Conservation (phyloP, 1,140 invertebrate species). For the Cotesia glomerata region DNA sequence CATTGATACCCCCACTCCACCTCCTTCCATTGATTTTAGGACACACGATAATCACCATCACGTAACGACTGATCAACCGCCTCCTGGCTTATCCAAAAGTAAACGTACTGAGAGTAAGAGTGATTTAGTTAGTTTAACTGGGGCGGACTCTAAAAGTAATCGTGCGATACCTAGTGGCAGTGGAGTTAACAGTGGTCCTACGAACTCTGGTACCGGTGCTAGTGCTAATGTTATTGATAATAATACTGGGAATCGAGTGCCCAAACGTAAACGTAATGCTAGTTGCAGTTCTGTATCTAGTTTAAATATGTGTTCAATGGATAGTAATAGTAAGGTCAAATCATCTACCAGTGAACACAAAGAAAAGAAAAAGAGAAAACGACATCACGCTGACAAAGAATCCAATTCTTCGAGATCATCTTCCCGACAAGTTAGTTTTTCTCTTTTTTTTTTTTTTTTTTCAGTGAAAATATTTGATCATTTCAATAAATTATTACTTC, state of each 20-base stretch:
- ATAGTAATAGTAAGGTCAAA: conserved; percentile 49
- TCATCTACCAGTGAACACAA: conserved; percentile 46
- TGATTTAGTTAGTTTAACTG: not conserved
- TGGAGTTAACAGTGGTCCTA: conserved; percentile 30
- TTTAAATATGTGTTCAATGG: conserved; percentile 50
- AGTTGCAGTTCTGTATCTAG: conserved; percentile 64
- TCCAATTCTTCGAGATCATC: conserved; percentile 43
- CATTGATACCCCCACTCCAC: conserved; percentile 45
- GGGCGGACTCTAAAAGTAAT: not conserved
- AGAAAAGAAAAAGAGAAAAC: conserved; percentile 52
- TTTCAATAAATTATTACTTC: conserved; percentile 7
- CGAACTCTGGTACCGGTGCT: conserved; percentile 24
- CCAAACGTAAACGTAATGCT: conserved; percentile 63
- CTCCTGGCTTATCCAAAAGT: not conserved
- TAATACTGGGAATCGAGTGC: conserved; percentile 27
- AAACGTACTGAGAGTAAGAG: conserved; percentile 9
- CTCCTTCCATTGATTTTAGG: conserved; percentile 33
- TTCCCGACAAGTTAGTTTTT: conserved; percentile 51
- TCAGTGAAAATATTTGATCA: conserved; percentile 8
- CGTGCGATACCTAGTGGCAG: conserved; percentile 20
- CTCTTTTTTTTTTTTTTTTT: conserved; percentile 4
- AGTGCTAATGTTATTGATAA: conserved; percentile 23
- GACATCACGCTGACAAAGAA: conserved; percentile 48
- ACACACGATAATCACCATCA: conserved; percentile 33
- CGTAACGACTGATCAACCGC: conserved; percentile 10